Conservation (phyloP, 2,888 invertebrate species). For the Ethmia dodecea region DNA sequence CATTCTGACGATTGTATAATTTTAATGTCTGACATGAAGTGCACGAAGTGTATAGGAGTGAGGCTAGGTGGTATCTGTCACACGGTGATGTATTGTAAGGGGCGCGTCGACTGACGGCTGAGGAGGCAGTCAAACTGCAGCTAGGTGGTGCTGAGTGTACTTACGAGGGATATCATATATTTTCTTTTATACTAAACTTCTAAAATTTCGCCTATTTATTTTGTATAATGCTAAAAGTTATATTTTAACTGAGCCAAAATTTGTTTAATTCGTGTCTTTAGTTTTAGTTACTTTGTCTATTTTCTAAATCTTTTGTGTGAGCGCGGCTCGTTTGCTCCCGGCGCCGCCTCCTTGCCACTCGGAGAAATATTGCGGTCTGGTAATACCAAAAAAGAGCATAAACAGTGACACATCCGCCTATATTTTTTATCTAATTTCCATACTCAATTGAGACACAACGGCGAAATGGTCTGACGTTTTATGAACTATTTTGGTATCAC, state of each 20-base stretch:
- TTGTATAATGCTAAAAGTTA: constrained; percentile 34
- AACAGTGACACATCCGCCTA: too few relatives aligned
- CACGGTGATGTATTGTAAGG: background rate
- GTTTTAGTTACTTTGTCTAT: constrained; percentile 37
- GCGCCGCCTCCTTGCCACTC: constrained; percentile 25
- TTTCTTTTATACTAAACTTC: constrained; percentile 44
- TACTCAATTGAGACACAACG: too few relatives aligned
- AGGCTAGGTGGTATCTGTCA: background rate
- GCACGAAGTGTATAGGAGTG: too few relatives aligned
- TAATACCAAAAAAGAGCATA: too few relatives aligned
- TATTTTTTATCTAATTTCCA: too few relatives aligned
- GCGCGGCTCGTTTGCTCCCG: constrained; percentile 34
- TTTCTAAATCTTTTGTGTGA: constrained; percentile 35
- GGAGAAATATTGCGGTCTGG: too few relatives aligned
- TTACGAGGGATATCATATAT: constrained; percentile 65
- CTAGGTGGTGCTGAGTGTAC: constrained; percentile 70
- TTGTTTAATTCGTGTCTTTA: constrained; percentile 30
- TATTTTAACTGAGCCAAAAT: constrained; percentile 26
- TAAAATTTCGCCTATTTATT: constrained; percentile 59
- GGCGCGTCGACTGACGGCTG: too few relatives aligned
- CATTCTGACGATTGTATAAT: too few relatives aligned
- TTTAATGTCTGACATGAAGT: too few relatives aligned
- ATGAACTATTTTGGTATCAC: too few relatives aligned
- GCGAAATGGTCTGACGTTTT: too few relatives aligned
- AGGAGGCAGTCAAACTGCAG: constrained; percentile 64